A percentile compares a stretch with the other conserved stretches of the same genome.
Evolutionary conservation across 2,797 vertebrate species (phyloP).

Genomic region (Mallotus villosus): DNA sequence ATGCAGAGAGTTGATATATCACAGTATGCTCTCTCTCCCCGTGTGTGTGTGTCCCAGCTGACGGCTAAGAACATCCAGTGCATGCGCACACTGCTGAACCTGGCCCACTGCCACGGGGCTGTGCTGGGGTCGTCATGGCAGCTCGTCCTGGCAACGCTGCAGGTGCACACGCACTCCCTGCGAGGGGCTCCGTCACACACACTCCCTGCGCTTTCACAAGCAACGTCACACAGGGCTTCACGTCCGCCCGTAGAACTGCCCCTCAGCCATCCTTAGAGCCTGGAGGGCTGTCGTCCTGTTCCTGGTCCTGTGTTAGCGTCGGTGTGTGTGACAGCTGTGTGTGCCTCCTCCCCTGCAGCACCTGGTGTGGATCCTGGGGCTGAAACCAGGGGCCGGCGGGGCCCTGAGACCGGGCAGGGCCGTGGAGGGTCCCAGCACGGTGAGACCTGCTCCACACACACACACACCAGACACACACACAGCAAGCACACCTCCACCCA

Average conservation of each 20-base stretch:
- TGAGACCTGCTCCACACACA: slow-evolving; percentile 61
- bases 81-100: slow-evolving; percentile 94
- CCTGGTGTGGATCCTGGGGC: slow-evolving; percentile 97
- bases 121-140: slow-evolving; percentile 98
- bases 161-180: slow-evolving; percentile 74
- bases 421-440: slow-evolving; percentile 96
- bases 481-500: not conserved
- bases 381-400: slow-evolving; percentile 93
- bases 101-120: slow-evolving; percentile 95
- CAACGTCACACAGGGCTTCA: too few relatives aligned
- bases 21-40: not conserved
- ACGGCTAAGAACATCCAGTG: slow-evolving; percentile 99
- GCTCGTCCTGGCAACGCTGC: slow-evolving; percentile 94
- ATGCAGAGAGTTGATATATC: not conserved
- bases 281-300: not conserved
- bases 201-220: not conserved
- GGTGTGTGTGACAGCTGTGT: not conserved
- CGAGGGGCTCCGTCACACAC: not conserved
- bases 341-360: slow-evolving; percentile 74
- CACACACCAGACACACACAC: not conserved
- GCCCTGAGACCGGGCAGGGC: slow-evolving; percentile 95
- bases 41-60: slow-evolving; percentile 70
- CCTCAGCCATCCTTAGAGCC: too few relatives aligned
- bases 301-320: not conserved
- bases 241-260: too few relatives aligned